Conservation (phyloP, 2,797 vertebrate genomes). For the Lerista edwardsae region DNA sequence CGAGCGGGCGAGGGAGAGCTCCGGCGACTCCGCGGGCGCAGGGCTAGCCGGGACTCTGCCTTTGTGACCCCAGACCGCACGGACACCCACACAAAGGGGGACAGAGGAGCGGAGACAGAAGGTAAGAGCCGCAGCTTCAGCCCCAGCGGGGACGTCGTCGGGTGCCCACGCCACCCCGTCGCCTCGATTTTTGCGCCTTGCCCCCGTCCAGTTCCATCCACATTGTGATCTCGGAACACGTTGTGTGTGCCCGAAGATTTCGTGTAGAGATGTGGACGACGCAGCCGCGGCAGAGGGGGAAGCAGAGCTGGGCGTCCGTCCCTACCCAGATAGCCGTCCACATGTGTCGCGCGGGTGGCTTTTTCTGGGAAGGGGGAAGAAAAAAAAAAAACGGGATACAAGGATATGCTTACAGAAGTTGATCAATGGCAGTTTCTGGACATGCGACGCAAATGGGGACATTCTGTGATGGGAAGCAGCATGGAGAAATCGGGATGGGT, state of each 20-base stretch:
- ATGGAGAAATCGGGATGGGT: slow-evolving; percentile 7
- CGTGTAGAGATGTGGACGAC: too few relatives aligned
- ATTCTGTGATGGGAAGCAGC: neutral
- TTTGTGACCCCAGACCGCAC: slow-evolving; percentile 65
- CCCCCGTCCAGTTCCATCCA: neutral
- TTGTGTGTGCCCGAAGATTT: neutral
- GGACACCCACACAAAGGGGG: slow-evolving; percentile 53
- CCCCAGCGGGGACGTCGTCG: neutral
- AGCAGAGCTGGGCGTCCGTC: neutral
- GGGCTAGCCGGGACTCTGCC: slow-evolving; percentile 63
- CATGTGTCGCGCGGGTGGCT: neutral
- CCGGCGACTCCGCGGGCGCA: slow-evolving; percentile 48
- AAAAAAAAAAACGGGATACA: slow-evolving; percentile 41
- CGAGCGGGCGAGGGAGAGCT: slow-evolving; percentile 75
- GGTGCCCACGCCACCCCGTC: neutral
- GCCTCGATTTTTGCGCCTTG: neutral
- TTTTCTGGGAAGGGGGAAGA: too few relatives aligned
- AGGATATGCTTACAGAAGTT: neutral
- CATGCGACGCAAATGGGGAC: slow-evolving; percentile 3
- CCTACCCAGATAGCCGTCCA: neutral
- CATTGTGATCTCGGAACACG: neutral
- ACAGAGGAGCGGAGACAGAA: slow-evolving; percentile 58
- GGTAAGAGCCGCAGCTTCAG: slow-evolving; percentile 72
- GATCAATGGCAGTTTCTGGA: neutral
- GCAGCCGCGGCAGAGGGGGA: accelerated